Evolutionary conservation across 2,113 vertebrate genomes (phyloP), one percentile per base, ranked within the genome.

Genomic region (Atrichornis clamosus): DNA sequence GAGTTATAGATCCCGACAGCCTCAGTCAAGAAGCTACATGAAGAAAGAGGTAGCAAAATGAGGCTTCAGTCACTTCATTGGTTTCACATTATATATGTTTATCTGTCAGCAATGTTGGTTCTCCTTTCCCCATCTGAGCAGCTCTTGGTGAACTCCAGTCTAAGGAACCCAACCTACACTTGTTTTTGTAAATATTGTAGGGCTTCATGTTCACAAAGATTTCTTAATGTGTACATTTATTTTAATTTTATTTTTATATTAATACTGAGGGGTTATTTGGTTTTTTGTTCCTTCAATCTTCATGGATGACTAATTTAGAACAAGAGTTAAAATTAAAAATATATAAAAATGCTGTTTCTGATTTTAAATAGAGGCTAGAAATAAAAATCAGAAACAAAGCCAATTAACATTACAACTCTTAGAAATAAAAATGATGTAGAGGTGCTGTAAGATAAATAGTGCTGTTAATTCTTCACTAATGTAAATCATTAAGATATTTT

Each of bases 151-250:
- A 87, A 63, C 13, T 55, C 18, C 3, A 39, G 12, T 21, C 32
- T 35, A 28, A 65, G 23, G 15, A 87, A 18, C 2, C 2, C 22
- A 75, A 5, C 2, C 7, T 42, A 13, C 3, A 30, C 2, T 24
- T 2, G 1, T 16, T 82, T 77, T 84, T 55, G n/a, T 55, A 53
- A 59, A 63, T 35, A 47, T 30, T 0, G 0, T 4, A 68, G 33
- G 6, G 39, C 63, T 19, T 67, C 28, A 52, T 5, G 17, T 37
- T 89, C 67, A 50, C 6, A 47, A 69, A 2, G 7, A 41, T 46
- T 89, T 78, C 15, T 74, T 56, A 17, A 60, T 5, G 32, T 15
- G 7, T 8, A 72, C 32, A 27, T 50, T 32, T 30, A 22, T 32
- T 78, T 32, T 21, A 9, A 12, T 63, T 70, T 63, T 62, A 39